phyloP scores from a whole-genome alignment of 2,888 invertebrate species.

The Diadegma fenestrale region DNA sequence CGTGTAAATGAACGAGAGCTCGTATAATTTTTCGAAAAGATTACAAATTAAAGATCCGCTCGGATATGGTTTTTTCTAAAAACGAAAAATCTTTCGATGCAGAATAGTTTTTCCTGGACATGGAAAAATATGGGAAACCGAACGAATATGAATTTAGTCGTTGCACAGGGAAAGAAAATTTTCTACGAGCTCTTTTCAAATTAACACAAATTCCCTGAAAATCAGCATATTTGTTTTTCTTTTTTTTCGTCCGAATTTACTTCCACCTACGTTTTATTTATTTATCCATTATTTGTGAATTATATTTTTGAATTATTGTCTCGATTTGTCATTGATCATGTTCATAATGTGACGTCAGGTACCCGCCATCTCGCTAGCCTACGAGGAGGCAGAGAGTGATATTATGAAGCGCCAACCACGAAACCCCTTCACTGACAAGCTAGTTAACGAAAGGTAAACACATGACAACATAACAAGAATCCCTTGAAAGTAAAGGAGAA shows the following conservation, averaged over 20 bases:
- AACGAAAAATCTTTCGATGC: not conserved
- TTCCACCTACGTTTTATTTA: conserved; percentile 22
- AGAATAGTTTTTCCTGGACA: not conserved
- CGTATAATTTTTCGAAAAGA: not conserved
- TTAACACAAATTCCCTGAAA: conserved; percentile 8
- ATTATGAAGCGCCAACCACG: conserved; percentile 95
- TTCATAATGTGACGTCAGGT: conserved; percentile 85
- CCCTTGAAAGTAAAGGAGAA: conserved; percentile 30
- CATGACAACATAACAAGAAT: conserved; percentile 74
- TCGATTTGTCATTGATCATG: conserved; percentile 79
- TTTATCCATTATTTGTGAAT: conserved; percentile 36
- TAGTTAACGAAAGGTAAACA: conserved; percentile 91
- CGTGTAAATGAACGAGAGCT: conserved; percentile 42
- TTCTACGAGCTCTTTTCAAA: conserved; percentile 17
- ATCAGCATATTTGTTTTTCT: conserved; percentile 25
- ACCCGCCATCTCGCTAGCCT: conserved; percentile 95
- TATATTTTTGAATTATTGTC: conserved; percentile 38
- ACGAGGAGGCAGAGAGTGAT: conserved; percentile 94
- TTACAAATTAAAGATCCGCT: too few species aligned
- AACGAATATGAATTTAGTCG: not conserved
- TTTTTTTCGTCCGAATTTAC: conserved; percentile 7
- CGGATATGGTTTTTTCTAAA: too few species aligned
- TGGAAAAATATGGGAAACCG: not conserved
- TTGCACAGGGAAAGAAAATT: not conserved
- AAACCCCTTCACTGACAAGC: conserved; percentile 93